Evolutionary conservation across 2,888 invertebrate species (phyloP).

Genomic region (Spialia ferax): DNA sequence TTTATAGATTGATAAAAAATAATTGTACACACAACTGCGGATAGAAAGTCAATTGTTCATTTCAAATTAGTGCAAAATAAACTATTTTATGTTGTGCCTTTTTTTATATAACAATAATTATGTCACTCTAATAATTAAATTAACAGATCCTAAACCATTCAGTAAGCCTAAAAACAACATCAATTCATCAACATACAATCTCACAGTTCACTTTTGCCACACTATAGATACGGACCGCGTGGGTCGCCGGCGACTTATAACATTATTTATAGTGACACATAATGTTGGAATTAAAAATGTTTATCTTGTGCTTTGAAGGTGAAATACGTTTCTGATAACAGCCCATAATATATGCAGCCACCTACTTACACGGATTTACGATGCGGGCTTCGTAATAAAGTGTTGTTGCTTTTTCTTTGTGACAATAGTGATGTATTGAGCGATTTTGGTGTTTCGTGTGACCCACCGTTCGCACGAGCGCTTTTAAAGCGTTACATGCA

Average conservation of each 20-base stretch:
- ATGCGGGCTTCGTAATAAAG: constrained; percentile 21
- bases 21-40: too few species aligned
- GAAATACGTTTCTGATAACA: constrained; percentile 59
- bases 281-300: constrained; percentile 56
- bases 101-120: too few species aligned
- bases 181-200: background rate
- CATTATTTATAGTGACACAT: constrained; percentile 67
- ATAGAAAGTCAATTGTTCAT: too few species aligned
- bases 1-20: too few species aligned
- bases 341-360: constrained; percentile 61
- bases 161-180: background rate
- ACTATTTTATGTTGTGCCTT: too few species aligned
- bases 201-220: background rate
- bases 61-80: too few species aligned
- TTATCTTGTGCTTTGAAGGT: constrained; percentile 58
- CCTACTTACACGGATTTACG: constrained; percentile 63
- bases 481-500: too few species aligned
- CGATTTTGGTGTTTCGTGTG: too few species aligned
- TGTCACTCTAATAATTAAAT: too few species aligned
- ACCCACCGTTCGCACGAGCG: too few species aligned
- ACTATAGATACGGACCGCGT: constrained; percentile 55
- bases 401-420: constrained; percentile 22
- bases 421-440: constrained; percentile 22
- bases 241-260: constrained; percentile 56
- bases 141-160: background rate